Percentiles rank a stretch among this genome's conserved stretches.
Evolutionary conservation across 1,140 invertebrate genomes (phyloP).

Genomic region (Neoseiulus cucumeris): DNA sequence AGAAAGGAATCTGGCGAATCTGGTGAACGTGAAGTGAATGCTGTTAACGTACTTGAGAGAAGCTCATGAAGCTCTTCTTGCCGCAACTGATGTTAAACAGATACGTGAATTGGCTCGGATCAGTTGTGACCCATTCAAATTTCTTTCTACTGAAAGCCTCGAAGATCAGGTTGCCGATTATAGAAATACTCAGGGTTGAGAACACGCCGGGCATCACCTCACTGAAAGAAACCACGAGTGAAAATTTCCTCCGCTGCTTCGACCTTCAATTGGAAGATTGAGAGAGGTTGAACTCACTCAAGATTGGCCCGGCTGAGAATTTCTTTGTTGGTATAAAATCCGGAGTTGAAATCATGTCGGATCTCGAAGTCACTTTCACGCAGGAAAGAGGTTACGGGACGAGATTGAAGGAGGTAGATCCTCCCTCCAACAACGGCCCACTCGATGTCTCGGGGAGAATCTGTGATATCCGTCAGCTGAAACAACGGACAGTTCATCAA

Average conservation of each 20-base stretch:
- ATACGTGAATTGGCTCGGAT: not conserved
- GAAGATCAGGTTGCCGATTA: not conserved
- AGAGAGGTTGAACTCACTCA: not conserved
- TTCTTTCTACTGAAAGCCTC: not conserved
- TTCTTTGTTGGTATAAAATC: not conserved
- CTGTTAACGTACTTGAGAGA: not conserved
- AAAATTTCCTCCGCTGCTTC: too few relatives aligned
- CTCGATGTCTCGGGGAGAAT: conserved; percentile 1
- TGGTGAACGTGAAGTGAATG: not conserved
- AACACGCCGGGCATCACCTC: not conserved
- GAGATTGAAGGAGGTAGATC: not conserved
- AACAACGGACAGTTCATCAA: not conserved
- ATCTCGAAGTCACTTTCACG: conserved; percentile 6
- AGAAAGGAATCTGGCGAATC: not conserved
- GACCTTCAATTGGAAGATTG: too few relatives aligned
- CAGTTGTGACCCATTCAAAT: not conserved
- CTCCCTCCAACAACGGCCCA: not conserved
- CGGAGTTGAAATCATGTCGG: not conserved
- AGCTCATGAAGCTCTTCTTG: not conserved
- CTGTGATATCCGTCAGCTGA: not conserved
- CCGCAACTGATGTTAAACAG: not conserved
- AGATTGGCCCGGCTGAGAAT: not conserved
- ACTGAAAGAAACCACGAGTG: too few relatives aligned
- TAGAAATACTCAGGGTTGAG: not conserved
- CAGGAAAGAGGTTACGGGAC: not conserved